Percentiles rank a stretch among this genome's conserved stretches.
Conservation (phyloP, 1,140 invertebrate species). For the Drosophila mauritiana region DNA sequence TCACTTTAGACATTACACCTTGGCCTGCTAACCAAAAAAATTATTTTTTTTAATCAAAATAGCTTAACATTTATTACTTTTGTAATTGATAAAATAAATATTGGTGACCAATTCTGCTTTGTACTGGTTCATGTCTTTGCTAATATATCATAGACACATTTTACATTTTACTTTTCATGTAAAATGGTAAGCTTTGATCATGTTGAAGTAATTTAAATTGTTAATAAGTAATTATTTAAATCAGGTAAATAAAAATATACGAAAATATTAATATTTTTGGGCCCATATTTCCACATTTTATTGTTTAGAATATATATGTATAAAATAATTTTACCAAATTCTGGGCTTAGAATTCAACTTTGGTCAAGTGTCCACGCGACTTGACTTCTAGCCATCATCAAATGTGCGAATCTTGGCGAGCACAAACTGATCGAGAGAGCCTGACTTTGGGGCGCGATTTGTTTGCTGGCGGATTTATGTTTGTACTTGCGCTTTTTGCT, state of each 20-base stretch:
- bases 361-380: slow-evolving; percentile 5
- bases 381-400: slow-evolving; percentile 19
- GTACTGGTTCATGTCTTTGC: not conserved
- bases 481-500: slow-evolving; percentile 54
- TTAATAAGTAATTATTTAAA: too few relatives aligned
- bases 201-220: too few relatives aligned
- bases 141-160: not conserved
- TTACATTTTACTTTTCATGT: not conserved
- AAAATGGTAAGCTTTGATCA: not conserved
- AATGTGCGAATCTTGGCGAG: slow-evolving; percentile 25
- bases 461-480: slow-evolving; percentile 50
- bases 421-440: slow-evolving; percentile 43
- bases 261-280: too few relatives aligned
- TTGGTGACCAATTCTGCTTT: not conserved
- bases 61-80: too few relatives aligned
- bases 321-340: not conserved
- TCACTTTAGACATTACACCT: too few relatives aligned
- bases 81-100: not conserved
- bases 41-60: too few relatives aligned
- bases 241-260: too few relatives aligned
- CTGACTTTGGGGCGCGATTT: slow-evolving; percentile 28
- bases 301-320: not conserved
- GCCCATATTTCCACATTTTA: not conserved
- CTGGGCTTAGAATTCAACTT: not conserved
- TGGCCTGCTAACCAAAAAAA: too few relatives aligned